These are phyloP conservation scores for Drosophila lacicola DNA, from an alignment of 2,888 invertebrate genomes.

Conservation along the genomic window DNA sequence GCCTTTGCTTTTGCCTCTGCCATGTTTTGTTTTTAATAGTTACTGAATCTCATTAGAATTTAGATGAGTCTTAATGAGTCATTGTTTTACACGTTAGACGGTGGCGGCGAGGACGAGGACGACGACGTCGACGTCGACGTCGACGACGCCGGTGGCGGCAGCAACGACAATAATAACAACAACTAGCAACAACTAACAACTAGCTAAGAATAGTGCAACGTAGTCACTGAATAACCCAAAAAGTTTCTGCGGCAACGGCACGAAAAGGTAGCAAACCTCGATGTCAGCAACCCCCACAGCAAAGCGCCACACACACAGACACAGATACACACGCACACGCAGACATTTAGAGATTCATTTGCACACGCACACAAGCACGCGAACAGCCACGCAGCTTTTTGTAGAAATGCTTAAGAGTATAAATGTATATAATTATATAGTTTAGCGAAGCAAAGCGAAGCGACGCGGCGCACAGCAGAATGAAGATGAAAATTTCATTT, in stretches of 20 bases:
- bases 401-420: constrained; percentile 5
- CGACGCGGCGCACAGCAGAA: constrained; percentile 74
- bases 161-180: constrained; percentile 26
- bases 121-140: constrained; percentile 19
- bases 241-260: constrained; percentile 65
- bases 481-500: constrained; percentile 83
- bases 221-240: constrained; percentile 64
- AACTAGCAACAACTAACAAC: constrained; percentile 19
- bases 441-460: constrained; percentile 42
- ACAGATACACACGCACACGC: constrained; percentile 15
- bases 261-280: constrained; percentile 63
- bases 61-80: constrained; percentile 85
- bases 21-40: constrained; percentile 83
- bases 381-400: constrained; percentile 7
- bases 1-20: constrained; percentile 46
- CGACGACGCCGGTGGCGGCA: constrained; percentile 13
- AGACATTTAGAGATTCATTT: constrained; percentile 4
- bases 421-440: constrained; percentile 30
- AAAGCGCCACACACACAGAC: constrained; percentile 20
- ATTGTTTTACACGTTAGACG: constrained; percentile 84
- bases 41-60: constrained; percentile 85
- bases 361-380: constrained; percentile 16
- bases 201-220: constrained; percentile 70
- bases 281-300: constrained; percentile 49
- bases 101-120: constrained; percentile 38